Conservation (phyloP, 1,140 invertebrate species). For the Drosophila seguyi region DNA sequence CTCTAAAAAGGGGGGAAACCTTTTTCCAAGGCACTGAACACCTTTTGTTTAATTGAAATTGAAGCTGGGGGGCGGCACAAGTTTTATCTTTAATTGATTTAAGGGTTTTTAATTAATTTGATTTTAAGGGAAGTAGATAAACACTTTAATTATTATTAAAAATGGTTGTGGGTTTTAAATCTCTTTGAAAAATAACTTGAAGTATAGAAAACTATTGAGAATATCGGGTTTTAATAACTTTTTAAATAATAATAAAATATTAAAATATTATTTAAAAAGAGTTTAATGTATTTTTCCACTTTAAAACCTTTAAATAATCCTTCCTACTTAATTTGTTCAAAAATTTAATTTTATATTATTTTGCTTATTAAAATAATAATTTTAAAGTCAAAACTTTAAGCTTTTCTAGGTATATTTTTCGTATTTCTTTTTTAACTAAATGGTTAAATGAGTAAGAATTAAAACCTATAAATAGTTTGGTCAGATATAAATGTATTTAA, state of each 20-base stretch:
- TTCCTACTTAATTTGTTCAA: no score
- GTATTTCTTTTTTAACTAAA: background rate
- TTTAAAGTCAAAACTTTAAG: no score
- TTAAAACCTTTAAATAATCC: background rate
- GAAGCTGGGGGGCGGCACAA: conserved; percentile 2
- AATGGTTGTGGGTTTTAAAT: background rate
- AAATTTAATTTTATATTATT: no score
- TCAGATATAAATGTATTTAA: no score
- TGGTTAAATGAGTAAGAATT: background rate
- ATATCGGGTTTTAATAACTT: background rate
- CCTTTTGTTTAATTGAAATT: conserved; percentile 26
- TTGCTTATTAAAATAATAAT: no score
- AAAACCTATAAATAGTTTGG: no score
- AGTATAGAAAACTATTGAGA: background rate
- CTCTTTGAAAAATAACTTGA: background rate
- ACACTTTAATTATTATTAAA: no score
- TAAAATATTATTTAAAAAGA: background rate
- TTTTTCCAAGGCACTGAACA: conserved; percentile 18
- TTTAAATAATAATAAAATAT: background rate
- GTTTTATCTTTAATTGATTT: conserved; percentile 30
- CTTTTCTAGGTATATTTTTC: no score
- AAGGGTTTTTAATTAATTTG: no score
- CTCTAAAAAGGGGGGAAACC: background rate
- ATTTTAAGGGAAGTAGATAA: no score
- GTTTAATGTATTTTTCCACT: background rate